Base-by-base conservation (phyloP, 2,888 invertebrate genomes). In the Lepidochrysops patricia region DNA sequence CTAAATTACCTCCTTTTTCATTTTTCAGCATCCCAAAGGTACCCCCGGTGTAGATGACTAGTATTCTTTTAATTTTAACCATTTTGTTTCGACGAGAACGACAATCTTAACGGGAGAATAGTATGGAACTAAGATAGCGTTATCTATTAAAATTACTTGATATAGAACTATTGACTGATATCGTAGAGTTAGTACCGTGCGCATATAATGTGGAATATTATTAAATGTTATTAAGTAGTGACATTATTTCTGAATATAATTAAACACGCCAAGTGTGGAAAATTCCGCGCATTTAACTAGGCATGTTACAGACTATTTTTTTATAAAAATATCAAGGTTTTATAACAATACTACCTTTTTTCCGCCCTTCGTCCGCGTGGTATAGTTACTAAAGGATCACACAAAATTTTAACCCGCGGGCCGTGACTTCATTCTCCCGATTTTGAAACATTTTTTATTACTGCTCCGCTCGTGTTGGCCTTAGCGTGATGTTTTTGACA, bases 1-100 rank as follows among this genome's bases (percentile, higher is more conserved):
- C 26, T 13, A 26, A 26, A 26, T 84, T 77, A 96, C 97, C 96
- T 87, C 96, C 94, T 71, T 92, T 90, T 43, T 92, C 90, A 79
- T 96, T 94, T 68, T 94, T 92, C 74, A 94, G 90, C 98, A 99
- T 99, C 62, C 98, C 98, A 80, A 99, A 98, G 0, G 98, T 99
- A 13, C 98, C 98, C 1, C 98, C 98, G 0, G 98, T 97, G 79
- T 98, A 98, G 15, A 99, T 91, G 12, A 74, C 82, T 0, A 85
- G 68, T 19, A 85, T 72, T 69, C 72, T 71, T 63, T 73, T 80
- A 1, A 62, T 66, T 71, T 70, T 68, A 61, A 66, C 71, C 83
- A 84, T 84, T 68, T 70, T 72, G 43, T 43, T 9, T 9, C 9
- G 19, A 43, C 43, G 19, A 43, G 43, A 19, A 19, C 43, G 43